These are phyloP conservation scores for Chymomyza amoena DNA, from an alignment of 2,888 invertebrate species.

Conservation along the genomic window DNA sequence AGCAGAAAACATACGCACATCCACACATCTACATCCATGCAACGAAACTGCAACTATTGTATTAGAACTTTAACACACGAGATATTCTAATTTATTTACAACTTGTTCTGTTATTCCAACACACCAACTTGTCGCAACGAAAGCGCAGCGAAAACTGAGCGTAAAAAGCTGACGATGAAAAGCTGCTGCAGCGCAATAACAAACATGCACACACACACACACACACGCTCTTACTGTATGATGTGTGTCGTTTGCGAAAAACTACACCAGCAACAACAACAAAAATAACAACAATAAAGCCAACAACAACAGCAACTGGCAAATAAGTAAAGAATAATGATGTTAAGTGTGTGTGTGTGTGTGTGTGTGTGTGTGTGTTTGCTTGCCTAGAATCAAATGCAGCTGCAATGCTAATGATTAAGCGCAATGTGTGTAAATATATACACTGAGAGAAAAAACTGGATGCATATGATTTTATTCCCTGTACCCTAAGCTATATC, in stretches of 20 bases:
- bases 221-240: conserved; percentile 30
- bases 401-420: conserved; percentile 54
- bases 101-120: conserved; percentile 28
- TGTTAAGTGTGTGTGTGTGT: background rate
- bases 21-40: conserved; percentile 9
- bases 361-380: background rate
- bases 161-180: conserved; percentile 61
- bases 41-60: conserved; percentile 8
- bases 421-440: conserved; percentile 41
- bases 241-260: conserved; percentile 20
- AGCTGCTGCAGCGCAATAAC: conserved; percentile 52
- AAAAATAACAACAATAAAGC: conserved; percentile 30
- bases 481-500: no score
- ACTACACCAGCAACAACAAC: conserved; percentile 25
- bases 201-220: background rate
- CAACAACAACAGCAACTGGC: conserved; percentile 37
- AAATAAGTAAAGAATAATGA: background rate
- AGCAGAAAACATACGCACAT: background rate
- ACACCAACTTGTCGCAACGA: conserved; percentile 75
- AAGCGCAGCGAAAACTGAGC: conserved; percentile 76
- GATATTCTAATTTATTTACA: conserved; percentile 1
- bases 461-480: no score
- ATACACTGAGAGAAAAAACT: background rate
- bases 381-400: conserved; percentile 47
- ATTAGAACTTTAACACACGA: conserved; percentile 2